Evolutionary conservation across 2,888 invertebrate species (phyloP).

Genomic region (Zhuqinia jingwanae): DNA sequence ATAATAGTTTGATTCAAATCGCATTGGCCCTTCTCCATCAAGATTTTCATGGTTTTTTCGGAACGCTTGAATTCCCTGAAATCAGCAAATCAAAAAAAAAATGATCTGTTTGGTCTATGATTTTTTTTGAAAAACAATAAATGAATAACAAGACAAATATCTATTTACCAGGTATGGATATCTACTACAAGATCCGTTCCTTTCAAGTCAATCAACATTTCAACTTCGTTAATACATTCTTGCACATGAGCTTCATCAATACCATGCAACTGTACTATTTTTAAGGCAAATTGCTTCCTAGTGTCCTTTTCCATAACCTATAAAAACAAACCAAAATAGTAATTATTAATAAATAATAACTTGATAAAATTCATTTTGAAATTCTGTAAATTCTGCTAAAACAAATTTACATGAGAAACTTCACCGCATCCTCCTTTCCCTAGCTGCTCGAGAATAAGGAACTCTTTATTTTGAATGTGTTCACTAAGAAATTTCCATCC

Average conservation of each 20-base stretch:
- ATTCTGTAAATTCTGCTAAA: no score
- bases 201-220: conserved; percentile 90
- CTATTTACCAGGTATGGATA: conserved; percentile 94
- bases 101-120: no score
- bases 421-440: conserved; percentile 96
- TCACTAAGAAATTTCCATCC: conserved; percentile 74
- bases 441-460: conserved; percentile 87
- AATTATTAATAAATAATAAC: background rate
- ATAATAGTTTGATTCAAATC: conserved; percentile 90
- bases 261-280: conserved; percentile 90
- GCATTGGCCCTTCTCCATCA: conserved; percentile 96
- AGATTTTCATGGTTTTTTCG: conserved; percentile 87
- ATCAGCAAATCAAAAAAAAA: no score
- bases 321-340: no score
- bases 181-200: conserved; percentile 91
- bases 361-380: no score
- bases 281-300: conserved; percentile 86
- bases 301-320: conserved; percentile 86
- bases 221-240: conserved; percentile 94
- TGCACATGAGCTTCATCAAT: conserved; percentile 87
- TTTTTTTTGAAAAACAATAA: no score
- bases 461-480: conserved; percentile 87
- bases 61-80: conserved; percentile 87
- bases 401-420: conserved; percentile 85
- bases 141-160: no score